Evolutionary conservation across 2,888 invertebrate genomes (phyloP).

Genomic region (Tillus elongatus): DNA sequence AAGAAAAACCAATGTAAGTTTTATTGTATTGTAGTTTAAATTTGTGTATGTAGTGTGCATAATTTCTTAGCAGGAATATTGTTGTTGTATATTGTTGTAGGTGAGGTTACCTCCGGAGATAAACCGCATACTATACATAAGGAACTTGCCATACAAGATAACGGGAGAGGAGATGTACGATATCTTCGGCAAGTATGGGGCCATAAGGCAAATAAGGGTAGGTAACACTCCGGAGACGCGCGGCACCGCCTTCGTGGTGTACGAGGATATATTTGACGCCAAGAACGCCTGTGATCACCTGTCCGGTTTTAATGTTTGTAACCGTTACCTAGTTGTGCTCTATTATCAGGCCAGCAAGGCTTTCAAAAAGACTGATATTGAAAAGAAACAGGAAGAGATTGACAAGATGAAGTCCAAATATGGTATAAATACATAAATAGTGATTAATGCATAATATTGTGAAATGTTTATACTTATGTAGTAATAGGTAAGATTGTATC

Average conservation of each 20-base stretch:
- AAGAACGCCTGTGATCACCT: slow-evolving; percentile 99
- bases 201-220: slow-evolving; percentile 94
- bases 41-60: too few species aligned
- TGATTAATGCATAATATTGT: too few species aligned
- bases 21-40: slow-evolving; percentile 8
- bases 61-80: too few species aligned
- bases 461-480: too few species aligned
- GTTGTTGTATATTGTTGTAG: too few species aligned
- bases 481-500: too few species aligned
- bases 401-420: slow-evolving; percentile 94
- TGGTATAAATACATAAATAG: slow-evolving; percentile 51
- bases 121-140: slow-evolving; percentile 89
- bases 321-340: slow-evolving; percentile 95
- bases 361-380: slow-evolving; percentile 89
- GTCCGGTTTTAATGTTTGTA: slow-evolving; percentile 98
- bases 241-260: slow-evolving; percentile 98
- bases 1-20: slow-evolving; percentile 64
- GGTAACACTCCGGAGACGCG: slow-evolving; percentile 96
- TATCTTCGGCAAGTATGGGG: slow-evolving; percentile 99
- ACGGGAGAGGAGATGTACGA: slow-evolving; percentile 99
- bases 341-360: slow-evolving; percentile 97
- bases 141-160: slow-evolving; percentile 98
- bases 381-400: slow-evolving; percentile 92
- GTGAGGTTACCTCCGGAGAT: slow-evolving; percentile 97
- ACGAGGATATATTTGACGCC: slow-evolving; percentile 99